Evolutionary conservation across 2,797 vertebrate genomes (phyloP).

Genomic region (Delichon dasypus): DNA sequence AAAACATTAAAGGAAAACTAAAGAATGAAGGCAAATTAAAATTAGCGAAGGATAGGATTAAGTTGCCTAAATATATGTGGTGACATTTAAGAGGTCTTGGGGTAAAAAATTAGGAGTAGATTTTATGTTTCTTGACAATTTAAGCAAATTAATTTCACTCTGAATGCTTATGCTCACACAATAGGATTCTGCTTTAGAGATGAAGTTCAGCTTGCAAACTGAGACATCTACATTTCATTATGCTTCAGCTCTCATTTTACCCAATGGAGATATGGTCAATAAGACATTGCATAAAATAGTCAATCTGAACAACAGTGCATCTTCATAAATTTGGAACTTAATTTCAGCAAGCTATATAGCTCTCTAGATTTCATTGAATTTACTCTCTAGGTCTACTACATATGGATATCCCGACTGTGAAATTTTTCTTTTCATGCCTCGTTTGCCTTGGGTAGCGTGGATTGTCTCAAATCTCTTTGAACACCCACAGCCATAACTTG

Average conservation of each 20-base stretch:
- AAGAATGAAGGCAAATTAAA: background rate
- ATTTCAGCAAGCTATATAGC: background rate
- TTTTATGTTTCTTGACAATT: background rate
- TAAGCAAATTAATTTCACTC: background rate
- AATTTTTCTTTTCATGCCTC: background rate
- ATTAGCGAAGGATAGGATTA: background rate
- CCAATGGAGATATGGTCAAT: background rate
- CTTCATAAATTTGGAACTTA: background rate
- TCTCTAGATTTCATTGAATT: background rate
- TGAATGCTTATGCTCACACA: background rate
- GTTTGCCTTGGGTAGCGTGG: background rate
- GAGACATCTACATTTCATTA: background rate
- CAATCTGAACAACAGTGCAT: background rate
- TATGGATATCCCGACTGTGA: background rate
- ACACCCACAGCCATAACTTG: fast-evolving
- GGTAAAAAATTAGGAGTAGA: background rate
- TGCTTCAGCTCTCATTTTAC: background rate
- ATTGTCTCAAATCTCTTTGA: background rate
- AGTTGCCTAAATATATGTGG: background rate
- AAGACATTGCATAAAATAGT: background rate
- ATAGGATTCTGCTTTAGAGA: background rate
- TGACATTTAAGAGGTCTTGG: background rate
- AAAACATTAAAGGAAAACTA: background rate
- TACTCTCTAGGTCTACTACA: background rate
- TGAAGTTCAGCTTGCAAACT: background rate